These are phyloP conservation scores for Varecia variegata DNA, from an alignment of 2,797 vertebrate genomes.

Conservation along the genomic window DNA sequence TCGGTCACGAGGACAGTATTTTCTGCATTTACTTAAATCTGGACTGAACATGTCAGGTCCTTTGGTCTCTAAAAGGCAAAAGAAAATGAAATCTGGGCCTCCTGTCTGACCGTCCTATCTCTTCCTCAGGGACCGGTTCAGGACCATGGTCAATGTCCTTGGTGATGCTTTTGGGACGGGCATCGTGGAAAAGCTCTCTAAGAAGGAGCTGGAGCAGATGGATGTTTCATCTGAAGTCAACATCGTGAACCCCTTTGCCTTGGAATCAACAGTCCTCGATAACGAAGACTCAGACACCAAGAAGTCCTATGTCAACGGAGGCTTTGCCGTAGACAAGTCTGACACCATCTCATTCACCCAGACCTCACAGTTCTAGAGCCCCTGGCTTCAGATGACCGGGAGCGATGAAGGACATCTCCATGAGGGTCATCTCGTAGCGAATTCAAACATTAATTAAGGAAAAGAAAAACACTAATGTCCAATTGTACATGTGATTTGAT, in stretches of 20 bases:
- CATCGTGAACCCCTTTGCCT: conserved; percentile 95
- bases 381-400: conserved; percentile 43
- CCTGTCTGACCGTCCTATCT: conserved; percentile 65
- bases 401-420: conserved; percentile 62
- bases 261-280: conserved; percentile 89
- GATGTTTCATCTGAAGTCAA: conserved; percentile 92
- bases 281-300: conserved; percentile 90
- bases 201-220: conserved; percentile 94
- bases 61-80: not conserved
- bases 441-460: conserved; percentile 64
- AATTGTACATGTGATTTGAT: conserved; percentile 75
- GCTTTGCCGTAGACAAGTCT: conserved; percentile 96
- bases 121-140: conserved; percentile 93
- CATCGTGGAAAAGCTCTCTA: conserved; percentile 95
- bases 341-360: conserved; percentile 97
- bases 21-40: conserved; percentile 22
- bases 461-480: conserved; percentile 53
- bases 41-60: not conserved
- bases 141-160: conserved; percentile 98
- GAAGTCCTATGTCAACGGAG: conserved; percentile 96
- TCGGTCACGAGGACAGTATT: not conserved
- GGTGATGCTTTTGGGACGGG: conserved; percentile 96
- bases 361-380: conserved; percentile 95
- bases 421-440: conserved; percentile 70
- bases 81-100: not conserved